Conservation (phyloP, 1,140 invertebrate species). For the Drosophila orena region DNA sequence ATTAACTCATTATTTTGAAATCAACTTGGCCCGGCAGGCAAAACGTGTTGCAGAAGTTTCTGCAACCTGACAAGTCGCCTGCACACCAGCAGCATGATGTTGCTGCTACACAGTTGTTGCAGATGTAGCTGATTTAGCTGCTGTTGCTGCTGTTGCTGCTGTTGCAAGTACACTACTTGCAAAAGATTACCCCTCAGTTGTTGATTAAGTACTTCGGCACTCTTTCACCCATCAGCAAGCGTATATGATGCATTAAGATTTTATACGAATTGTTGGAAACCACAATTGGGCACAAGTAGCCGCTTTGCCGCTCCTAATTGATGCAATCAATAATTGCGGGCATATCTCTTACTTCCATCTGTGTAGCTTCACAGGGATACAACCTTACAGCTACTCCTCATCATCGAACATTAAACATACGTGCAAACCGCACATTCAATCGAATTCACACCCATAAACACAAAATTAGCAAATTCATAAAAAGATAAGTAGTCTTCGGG, state of each 20-base stretch:
- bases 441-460: constrained; percentile 5
- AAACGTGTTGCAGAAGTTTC: constrained; percentile 70
- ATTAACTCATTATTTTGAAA: constrained; percentile 82
- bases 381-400: background rate
- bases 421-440: constrained; percentile 9
- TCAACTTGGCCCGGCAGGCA: constrained; percentile 64
- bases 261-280: constrained; percentile 7
- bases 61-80: constrained; percentile 45
- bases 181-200: constrained; percentile 40
- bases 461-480: constrained; percentile 22
- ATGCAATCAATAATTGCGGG: constrained; percentile 65
- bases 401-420: background rate
- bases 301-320: constrained; percentile 50
- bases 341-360: constrained; percentile 44
- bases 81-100: constrained; percentile 9
- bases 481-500: constrained; percentile 28
- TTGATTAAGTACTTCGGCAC: constrained; percentile 66
- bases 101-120: background rate
- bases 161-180: constrained; percentile 24
- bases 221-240: constrained; percentile 61
- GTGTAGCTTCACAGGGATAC: background rate
- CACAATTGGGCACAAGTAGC: constrained; percentile 34
- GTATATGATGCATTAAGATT: constrained; percentile 53
- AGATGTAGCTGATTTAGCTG: background rate
- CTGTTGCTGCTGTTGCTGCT: constrained; percentile 2